These are phyloP conservation scores for Cyaniris semiargus DNA, from an alignment of 2,888 invertebrate species.

Conservation along the genomic window DNA sequence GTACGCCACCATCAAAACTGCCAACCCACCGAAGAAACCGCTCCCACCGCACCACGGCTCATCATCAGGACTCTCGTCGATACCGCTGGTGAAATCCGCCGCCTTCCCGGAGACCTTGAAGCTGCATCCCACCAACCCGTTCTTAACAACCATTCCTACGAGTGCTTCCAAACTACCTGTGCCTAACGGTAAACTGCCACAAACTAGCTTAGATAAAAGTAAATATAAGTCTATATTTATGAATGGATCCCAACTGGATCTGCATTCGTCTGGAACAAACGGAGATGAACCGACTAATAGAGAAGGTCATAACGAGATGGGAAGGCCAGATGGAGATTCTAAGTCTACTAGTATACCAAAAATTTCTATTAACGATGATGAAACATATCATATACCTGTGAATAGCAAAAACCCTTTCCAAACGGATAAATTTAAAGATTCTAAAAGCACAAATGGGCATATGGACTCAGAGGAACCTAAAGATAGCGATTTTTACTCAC, in stretches of 20 bases:
- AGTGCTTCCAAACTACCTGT: slow-evolving; percentile 72
- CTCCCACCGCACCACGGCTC: slow-evolving; percentile 59
- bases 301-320: not conserved
- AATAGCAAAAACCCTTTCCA: slow-evolving; percentile 64
- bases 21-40: slow-evolving; percentile 57
- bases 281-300: slow-evolving; percentile 51
- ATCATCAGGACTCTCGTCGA: slow-evolving; percentile 61
- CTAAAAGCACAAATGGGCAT: slow-evolving; percentile 44
- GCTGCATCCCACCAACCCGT: slow-evolving; percentile 75
- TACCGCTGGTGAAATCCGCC: slow-evolving; percentile 61
- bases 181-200: slow-evolving; percentile 62
- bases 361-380: not conserved
- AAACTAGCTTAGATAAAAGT: slow-evolving; percentile 64
- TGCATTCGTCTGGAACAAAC: slow-evolving; percentile 43
- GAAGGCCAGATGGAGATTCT: not conserved
- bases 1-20: slow-evolving; percentile 68
- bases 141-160: slow-evolving; percentile 72
- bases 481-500: slow-evolving; percentile 62
- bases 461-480: slow-evolving; percentile 57
- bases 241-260: slow-evolving; percentile 47
- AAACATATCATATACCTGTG: slow-evolving; percentile 38
- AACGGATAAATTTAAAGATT: slow-evolving; percentile 44
- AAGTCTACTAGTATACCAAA: slow-evolving; percentile 50
- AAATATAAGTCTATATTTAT: slow-evolving; percentile 52
- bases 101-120: slow-evolving; percentile 57